phyloP scores from a whole-genome alignment of 2,888 invertebrate genomes.

The Crossocerus cetratus region DNA sequence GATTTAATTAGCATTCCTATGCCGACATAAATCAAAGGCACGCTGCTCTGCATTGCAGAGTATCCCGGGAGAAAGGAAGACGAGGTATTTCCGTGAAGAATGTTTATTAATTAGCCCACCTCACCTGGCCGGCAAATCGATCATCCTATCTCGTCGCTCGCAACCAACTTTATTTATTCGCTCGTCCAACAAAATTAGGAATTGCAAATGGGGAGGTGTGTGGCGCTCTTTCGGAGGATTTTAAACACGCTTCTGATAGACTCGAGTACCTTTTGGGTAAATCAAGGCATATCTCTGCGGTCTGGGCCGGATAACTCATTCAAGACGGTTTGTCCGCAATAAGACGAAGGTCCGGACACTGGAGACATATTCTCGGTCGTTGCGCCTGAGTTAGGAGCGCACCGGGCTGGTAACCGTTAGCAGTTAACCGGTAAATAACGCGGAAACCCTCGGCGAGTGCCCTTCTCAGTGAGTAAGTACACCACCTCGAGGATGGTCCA shows the following conservation, averaged over 20 bases:
- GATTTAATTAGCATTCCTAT: slow-evolving; percentile 76
- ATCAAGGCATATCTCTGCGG: slow-evolving; percentile 1
- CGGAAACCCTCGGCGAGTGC: slow-evolving; percentile 46
- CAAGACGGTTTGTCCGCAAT: slow-evolving; percentile 58
- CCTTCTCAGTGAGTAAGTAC: slow-evolving; percentile 33
- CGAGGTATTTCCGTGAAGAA: slow-evolving; percentile 64
- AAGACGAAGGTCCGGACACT: slow-evolving; percentile 73
- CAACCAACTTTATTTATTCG: no score
- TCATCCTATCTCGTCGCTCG: no score
- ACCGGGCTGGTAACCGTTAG: slow-evolving; percentile 53
- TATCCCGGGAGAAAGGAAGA: slow-evolving; percentile 45
- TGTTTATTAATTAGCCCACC: slow-evolving; percentile 69
- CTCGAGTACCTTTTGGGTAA: no score
- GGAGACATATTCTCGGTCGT: slow-evolving; percentile 69
- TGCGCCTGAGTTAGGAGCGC: slow-evolving; percentile 67
- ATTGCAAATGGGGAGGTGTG: no score
- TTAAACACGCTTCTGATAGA: no score
- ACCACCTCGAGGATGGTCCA: slow-evolving; percentile 24
- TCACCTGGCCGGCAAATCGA: slow-evolving; percentile 24
- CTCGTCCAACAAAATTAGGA: no score
- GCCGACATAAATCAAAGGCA: slow-evolving; percentile 61
- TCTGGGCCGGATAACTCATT: slow-evolving; percentile 57
- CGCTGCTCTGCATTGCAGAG: slow-evolving; percentile 38
- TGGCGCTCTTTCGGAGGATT: no score
- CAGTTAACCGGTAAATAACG: slow-evolving; percentile 65